Conservation (phyloP, 64 coral and sea anemone species). For the Pocillopora damicornis region DNA sequence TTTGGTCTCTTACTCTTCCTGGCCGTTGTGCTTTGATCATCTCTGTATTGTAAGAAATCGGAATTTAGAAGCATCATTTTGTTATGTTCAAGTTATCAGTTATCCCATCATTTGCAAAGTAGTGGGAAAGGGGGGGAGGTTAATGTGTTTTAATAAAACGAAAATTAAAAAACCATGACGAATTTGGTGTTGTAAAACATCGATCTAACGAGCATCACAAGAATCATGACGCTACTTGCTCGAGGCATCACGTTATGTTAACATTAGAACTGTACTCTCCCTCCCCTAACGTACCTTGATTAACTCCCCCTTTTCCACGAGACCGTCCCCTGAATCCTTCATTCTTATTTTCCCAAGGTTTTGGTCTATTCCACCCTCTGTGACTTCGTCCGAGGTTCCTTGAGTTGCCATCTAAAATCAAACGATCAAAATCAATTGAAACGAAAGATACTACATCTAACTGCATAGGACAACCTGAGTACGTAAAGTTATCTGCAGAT, state of each 20-base stretch:
- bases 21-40: conserved; percentile 4
- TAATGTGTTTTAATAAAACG: too few relatives aligned
- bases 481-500: too few relatives aligned
- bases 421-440: not conserved
- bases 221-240: too few relatives aligned
- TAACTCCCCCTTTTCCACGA: not conserved
- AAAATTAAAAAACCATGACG: too few relatives aligned
- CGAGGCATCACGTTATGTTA: too few relatives aligned
- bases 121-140: too few relatives aligned
- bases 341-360: not conserved
- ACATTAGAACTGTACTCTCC: too few relatives aligned
- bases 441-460: not conserved
- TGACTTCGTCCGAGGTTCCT: not conserved
- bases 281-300: not conserved
- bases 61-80: not conserved
- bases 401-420: not conserved
- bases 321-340: not conserved
- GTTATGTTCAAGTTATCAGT: not conserved
- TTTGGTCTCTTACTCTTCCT: not conserved
- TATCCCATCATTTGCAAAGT: too few relatives aligned
- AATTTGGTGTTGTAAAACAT: too few relatives aligned
- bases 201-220: too few relatives aligned
- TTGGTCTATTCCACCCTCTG: not conserved
- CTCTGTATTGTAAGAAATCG: not conserved
- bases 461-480: too few relatives aligned